These are phyloP conservation scores for Sminthopsis crassicaudata DNA, from an alignment of 2,113 vertebrate genomes.

Conservation along the genomic window DNA sequence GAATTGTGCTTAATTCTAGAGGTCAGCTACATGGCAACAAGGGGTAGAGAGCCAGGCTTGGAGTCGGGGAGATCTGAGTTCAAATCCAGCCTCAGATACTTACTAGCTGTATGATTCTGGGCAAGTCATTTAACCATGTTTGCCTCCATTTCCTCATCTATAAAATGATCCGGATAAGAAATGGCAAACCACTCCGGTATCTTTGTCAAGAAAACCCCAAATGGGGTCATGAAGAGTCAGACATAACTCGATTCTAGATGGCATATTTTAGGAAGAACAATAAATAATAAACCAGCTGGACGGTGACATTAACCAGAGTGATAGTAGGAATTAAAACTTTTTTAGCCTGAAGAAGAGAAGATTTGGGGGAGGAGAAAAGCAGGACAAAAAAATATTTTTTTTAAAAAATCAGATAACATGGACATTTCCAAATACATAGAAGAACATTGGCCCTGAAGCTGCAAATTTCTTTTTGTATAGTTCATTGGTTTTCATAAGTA, in stretches of 20 bases:
- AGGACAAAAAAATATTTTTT: neutral
- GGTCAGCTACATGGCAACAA: neutral
- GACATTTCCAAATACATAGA: neutral
- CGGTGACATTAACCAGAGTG: neutral
- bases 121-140: neutral
- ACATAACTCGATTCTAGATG: neutral
- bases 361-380: neutral
- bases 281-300: neutral
- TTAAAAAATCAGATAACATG: neutral
- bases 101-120: neutral
- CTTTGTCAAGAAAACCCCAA: neutral
- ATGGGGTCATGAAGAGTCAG: neutral
- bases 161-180: neutral
- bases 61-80: neutral
- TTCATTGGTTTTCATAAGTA: neutral
- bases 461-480: neutral
- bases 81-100: neutral
- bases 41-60: too few relatives aligned
- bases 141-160: neutral
- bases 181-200: neutral
- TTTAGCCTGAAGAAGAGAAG: neutral
- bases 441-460: neutral
- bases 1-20: neutral
- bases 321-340: neutral
- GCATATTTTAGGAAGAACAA: neutral